Conservation (phyloP, 1,140 invertebrate genomes). For the Polypedilum pembai region DNA sequence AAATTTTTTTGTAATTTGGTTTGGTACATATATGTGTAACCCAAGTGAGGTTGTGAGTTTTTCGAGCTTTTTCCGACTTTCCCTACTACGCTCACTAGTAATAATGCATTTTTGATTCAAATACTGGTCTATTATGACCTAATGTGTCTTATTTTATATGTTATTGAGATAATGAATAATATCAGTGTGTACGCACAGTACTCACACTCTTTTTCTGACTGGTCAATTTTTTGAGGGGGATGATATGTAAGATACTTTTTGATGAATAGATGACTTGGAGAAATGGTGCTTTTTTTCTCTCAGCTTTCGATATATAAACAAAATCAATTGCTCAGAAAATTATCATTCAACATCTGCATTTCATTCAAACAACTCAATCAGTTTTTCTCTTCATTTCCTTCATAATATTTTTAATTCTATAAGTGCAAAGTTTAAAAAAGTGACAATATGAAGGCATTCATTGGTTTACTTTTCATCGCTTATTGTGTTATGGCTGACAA, state of each 20-base stretch:
- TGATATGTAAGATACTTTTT: neutral
- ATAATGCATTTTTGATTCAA: constrained; percentile 1
- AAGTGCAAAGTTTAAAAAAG: neutral
- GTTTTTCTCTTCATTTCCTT: neutral
- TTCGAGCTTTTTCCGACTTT: neutral
- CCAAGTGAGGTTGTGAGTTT: no score
- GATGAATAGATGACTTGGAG: constrained; percentile 4
- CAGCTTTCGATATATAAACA: constrained; percentile 15
- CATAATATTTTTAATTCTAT: neutral
- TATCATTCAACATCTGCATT: constrained; percentile 27
- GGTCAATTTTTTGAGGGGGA: neutral
- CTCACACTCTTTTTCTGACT: neutral
- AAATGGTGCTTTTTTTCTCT: neutral
- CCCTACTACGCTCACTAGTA: neutral
- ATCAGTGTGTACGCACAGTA: neutral
- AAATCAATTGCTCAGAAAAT: constrained; percentile 16
- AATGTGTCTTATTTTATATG: neutral
- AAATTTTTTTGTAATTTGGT: neutral
- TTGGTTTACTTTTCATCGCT: neutral
- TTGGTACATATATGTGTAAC: neutral
- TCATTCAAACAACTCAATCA: constrained; percentile 11
- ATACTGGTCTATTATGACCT: constrained; percentile 1
- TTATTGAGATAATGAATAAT: neutral
- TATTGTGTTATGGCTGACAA: neutral
- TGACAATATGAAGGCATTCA: neutral